Evolutionary conservation across 2,888 invertebrate genomes (phyloP).

Genomic region (Eupithecia exiguata): DNA sequence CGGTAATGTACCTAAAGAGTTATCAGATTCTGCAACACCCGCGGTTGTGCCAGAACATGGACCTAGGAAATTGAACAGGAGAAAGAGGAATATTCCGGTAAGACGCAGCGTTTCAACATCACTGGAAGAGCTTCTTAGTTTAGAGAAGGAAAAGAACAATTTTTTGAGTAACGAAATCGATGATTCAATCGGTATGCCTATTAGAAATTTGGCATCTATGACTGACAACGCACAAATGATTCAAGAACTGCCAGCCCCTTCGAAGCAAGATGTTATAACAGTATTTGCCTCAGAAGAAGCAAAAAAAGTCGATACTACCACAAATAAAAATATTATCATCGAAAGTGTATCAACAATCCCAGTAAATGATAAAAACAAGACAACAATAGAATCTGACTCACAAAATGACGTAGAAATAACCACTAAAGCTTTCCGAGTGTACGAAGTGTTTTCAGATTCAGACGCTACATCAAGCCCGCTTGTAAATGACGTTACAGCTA

Average conservation of each 20-base stretch:
- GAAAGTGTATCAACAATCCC: conserved; percentile 77
- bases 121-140: conserved; percentile 72
- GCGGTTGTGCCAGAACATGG: conserved; percentile 87
- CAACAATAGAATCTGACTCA: conserved; percentile 57
- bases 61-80: conserved; percentile 78
- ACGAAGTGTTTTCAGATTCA: conserved; percentile 70
- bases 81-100: conserved; percentile 46
- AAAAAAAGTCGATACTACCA: conserved; percentile 51
- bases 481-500: conserved; percentile 42
- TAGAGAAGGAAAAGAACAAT: conserved; percentile 70
- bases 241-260: conserved; percentile 46
- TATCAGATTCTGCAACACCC: conserved; percentile 80
- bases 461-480: conserved; percentile 49
- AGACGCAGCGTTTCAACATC: conserved; percentile 69
- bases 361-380: conserved; percentile 56
- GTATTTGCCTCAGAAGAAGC: conserved; percentile 60
- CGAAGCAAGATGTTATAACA: conserved; percentile 57
- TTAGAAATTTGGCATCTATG: conserved; percentile 54
- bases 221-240: conserved; percentile 47
- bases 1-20: conserved; percentile 86
- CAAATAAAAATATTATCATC: conserved; percentile 58
- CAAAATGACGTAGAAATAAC: conserved; percentile 65
- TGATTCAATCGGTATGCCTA: conserved; percentile 60
- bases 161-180: conserved; percentile 80
- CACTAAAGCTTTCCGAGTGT: conserved; percentile 69